A percentile compares a stretch with the other conserved stretches of the same genome.
phyloP scores from a whole-genome alignment of 1,140 invertebrate genomes.

The Pentalonia nigronervosa region DNA sequence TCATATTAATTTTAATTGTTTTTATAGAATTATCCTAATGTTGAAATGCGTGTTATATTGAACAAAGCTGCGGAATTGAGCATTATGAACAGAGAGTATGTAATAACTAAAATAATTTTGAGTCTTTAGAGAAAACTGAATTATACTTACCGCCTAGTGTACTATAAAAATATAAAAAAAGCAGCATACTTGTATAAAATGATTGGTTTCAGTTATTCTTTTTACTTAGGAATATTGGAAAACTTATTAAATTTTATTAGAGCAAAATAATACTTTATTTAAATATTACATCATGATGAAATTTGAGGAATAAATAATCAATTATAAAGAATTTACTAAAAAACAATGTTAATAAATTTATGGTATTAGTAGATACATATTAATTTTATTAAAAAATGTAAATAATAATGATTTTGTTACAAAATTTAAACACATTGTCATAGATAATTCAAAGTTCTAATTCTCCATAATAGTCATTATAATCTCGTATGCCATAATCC shows the following conservation, averaged over 20 bases:
- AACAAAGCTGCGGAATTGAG: conserved; percentile 70
- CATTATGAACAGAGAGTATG: conserved; percentile 60
- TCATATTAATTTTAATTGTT: too few relatives aligned
- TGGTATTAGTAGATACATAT: background rate
- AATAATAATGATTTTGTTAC: too few relatives aligned
- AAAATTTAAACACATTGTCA: too few relatives aligned
- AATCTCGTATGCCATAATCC: background rate
- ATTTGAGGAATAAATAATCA: too few relatives aligned
- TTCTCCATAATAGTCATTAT: background rate
- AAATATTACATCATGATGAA: too few relatives aligned
- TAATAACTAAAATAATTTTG: conserved; percentile 6
- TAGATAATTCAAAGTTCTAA: background rate
- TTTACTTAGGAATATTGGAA: background rate
- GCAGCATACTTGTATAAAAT: background rate
- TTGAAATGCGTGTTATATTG: conserved; percentile 75
- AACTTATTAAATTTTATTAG: background rate
- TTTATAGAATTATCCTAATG: conserved; percentile 75
- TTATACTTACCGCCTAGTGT: background rate
- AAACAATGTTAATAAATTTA: background rate
- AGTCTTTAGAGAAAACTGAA: background rate
- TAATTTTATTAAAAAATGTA: too few relatives aligned
- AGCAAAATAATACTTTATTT: too few relatives aligned
- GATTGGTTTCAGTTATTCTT: background rate
- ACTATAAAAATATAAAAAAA: background rate
- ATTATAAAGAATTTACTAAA: background rate